Evolutionary conservation across 2,888 invertebrate species (phyloP).

Genomic region (Euzetes globulus): DNA sequence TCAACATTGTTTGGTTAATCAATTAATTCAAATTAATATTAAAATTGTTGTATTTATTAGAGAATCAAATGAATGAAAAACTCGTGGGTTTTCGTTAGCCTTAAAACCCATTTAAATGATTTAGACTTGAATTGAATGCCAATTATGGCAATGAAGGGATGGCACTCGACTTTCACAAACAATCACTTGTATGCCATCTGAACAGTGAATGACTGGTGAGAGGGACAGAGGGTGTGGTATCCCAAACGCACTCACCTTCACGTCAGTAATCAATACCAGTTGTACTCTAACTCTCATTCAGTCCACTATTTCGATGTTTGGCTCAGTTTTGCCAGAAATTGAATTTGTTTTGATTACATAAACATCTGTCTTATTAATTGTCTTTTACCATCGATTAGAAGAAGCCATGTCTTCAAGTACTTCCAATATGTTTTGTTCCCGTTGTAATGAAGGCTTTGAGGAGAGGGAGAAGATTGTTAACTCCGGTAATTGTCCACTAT

Average conservation of each 20-base stretch:
- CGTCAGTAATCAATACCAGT: background rate
- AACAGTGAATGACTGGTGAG: too few relatives aligned
- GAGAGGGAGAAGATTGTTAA: slow-evolving; percentile 97
- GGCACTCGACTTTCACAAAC: background rate
- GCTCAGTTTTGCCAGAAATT: background rate
- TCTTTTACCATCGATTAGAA: background rate
- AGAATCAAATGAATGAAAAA: background rate
- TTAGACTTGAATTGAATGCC: background rate
- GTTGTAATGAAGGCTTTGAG: slow-evolving; percentile 93
- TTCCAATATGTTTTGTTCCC: slow-evolving; percentile 58
- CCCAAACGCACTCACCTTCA: background rate
- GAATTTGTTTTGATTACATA: background rate
- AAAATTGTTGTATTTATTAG: background rate
- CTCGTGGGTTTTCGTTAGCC: slow-evolving; percentile 12
- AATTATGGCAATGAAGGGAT: slow-evolving; percentile 21
- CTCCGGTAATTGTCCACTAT: slow-evolving; percentile 56
- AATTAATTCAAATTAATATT: background rate
- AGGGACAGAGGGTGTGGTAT: background rate
- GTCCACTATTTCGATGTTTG: background rate
- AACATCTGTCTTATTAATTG: slow-evolving; percentile 1
- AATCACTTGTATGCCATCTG: too few relatives aligned
- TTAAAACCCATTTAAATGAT: slow-evolving; percentile 11
- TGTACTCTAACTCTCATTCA: background rate
- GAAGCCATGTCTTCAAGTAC: slow-evolving; percentile 21
- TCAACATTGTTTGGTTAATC: slow-evolving; percentile 4